These are phyloP conservation scores for Dynastes tityus DNA, from an alignment of 2,888 invertebrate genomes.

Conservation along the genomic window DNA sequence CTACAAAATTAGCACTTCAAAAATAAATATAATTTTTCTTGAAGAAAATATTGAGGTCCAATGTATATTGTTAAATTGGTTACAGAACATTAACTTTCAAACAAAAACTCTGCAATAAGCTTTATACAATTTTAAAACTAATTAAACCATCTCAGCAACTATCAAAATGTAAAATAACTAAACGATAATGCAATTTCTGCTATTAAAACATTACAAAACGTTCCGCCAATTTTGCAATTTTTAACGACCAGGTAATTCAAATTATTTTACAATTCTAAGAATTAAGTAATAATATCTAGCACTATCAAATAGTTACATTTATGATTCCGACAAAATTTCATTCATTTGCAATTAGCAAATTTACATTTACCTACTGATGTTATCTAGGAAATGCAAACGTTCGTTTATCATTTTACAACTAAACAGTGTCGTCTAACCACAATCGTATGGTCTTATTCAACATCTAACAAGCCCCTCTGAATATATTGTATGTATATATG, in stretches of 20 bases:
- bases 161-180: neutral
- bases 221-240: slow-evolving; percentile 1
- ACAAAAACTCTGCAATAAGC: too few relatives aligned
- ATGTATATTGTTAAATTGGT: too few relatives aligned
- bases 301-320: neutral
- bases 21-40: too few relatives aligned
- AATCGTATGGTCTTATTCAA: neutral
- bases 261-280: neutral
- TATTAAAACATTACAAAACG: slow-evolving; percentile 17
- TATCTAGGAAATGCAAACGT: neutral
- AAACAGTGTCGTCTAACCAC: neutral
- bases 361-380: neutral
- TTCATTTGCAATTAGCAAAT: neutral
- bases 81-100: too few relatives aligned
- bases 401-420: neutral
- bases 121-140: too few relatives aligned
- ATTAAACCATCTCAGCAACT: neutral
- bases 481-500: neutral
- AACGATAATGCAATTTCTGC: neutral
- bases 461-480: neutral
- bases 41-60: too few relatives aligned
- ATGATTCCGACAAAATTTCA: neutral
- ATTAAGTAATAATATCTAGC: neutral
- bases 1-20: too few relatives aligned
- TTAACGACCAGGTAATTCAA: slow-evolving; percentile 8